A percentile compares a stretch with the other conserved stretches of the same genome.
Conservation (phyloP, 35 echinoderm and acorn worm genomes). For the Apostichopus californicus region DNA sequence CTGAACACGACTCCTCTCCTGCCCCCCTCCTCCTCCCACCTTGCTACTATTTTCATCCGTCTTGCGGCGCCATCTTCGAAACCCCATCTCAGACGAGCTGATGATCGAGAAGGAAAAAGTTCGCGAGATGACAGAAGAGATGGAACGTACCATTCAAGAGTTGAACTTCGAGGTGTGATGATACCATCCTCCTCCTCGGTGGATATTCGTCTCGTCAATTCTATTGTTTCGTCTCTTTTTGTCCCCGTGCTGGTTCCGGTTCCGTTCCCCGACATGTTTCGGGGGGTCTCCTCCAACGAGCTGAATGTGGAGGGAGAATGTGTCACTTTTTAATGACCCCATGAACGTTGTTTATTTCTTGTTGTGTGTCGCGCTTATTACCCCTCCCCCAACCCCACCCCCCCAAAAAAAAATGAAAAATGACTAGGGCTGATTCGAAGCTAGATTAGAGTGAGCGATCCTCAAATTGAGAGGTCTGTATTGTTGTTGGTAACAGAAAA, state of each 20-base stretch:
- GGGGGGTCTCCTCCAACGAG: neutral
- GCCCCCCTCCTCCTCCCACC: neutral
- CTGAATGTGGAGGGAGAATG: neutral
- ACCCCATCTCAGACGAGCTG: slow-evolving; percentile 38
- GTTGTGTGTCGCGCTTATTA: neutral
- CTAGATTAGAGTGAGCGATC: neutral
- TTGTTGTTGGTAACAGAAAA: no score
- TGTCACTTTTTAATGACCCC: neutral
- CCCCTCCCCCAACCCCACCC: no score
- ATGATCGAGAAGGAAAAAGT: slow-evolving; percentile 50
- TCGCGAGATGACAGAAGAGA: slow-evolving; percentile 44
- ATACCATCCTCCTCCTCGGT: neutral
- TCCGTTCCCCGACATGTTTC: neutral
- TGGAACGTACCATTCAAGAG: slow-evolving; percentile 58
- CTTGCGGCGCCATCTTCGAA: neutral
- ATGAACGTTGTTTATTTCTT: neutral
- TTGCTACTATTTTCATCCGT: no score
- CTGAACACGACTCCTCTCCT: neutral
- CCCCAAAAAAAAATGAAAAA: neutral
- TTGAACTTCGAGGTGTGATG: slow-evolving; percentile 55
- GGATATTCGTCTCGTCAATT: neutral
- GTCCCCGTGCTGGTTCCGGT: slow-evolving; percentile 43
- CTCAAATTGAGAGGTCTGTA: neutral
- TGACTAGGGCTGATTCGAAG: slow-evolving; percentile 36
- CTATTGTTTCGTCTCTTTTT: neutral